These are phyloP conservation scores for Dysidea cf. avara DNA, from an alignment of 37 sponge, comb jelly and placozoan species.

Conservation along the genomic window DNA sequence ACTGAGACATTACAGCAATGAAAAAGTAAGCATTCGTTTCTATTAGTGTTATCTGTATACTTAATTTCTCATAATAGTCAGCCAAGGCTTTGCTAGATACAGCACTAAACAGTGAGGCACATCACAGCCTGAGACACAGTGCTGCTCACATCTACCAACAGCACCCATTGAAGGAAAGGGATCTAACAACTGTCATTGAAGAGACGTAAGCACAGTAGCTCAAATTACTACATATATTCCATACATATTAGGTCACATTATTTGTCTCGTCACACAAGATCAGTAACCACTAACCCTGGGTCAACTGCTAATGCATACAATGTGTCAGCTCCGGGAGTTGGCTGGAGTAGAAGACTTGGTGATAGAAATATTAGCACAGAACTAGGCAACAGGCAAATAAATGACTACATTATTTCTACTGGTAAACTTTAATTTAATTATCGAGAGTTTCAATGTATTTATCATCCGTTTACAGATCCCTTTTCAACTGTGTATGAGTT, in stretches of 20 bases:
- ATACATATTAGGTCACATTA: no score
- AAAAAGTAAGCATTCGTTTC: slow-evolving; percentile 46
- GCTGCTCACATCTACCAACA: slow-evolving; percentile 45
- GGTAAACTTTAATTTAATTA: slow-evolving; percentile 23
- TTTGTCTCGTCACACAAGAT: no score
- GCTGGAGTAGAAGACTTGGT: slow-evolving; percentile 66
- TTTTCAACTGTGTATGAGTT: slow-evolving; percentile 56
- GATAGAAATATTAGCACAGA: slow-evolving; percentile 62
- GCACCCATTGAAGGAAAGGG: slow-evolving; percentile 42
- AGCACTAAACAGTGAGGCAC: slow-evolving; percentile 4
- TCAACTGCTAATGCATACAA: slow-evolving; percentile 31
- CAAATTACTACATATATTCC: neutral
- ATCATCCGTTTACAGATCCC: slow-evolving; percentile 22
- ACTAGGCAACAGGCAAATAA: slow-evolving; percentile 30
- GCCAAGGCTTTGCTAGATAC: slow-evolving; percentile 34
- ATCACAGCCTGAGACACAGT: slow-evolving; percentile 16
- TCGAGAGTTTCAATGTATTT: neutral
- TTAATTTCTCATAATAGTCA: slow-evolving; percentile 10
- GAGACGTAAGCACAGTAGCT: neutral
- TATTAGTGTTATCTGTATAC: neutral
- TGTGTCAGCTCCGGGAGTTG: slow-evolving; percentile 57
- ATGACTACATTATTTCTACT: slow-evolving; percentile 45
- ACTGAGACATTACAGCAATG: slow-evolving; percentile 28
- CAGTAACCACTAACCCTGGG: neutral
- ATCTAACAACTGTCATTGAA: slow-evolving; percentile 29